Base-by-base conservation (phyloP, 2,888 invertebrate species). In the Bombylius discolor region DNA sequence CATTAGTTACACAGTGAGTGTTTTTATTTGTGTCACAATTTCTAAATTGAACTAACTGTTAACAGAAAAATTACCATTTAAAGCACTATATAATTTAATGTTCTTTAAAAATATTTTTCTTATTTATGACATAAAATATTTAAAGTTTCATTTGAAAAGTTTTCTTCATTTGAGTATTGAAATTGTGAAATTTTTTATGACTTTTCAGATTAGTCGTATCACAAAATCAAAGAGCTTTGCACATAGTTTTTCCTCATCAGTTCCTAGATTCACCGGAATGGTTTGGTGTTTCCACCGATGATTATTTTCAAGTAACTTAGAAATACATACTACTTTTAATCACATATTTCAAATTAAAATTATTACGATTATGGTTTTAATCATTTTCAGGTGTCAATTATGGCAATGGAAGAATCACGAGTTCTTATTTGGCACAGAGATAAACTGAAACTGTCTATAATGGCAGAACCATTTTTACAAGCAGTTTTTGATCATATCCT, bases 261-360 rank as follows among this genome's bases (percentile, higher is more conserved):
- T 90, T 90, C 78, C 81, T 90, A 63, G 90, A 90, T 76, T 89
- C 89, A 61, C 89, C 90, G 52, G 90, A 90, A 77, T 90, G 89
- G 87, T 90, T 90, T 73, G 89, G 89, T 60, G 89, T 89, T 50
- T 87, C 88, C 55, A 88, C 89, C 39, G 88, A 89, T 69, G 89
- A 89, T 70, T 87, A 80, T 71, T 90, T 89, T 74, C 89, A 90
- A 81, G 89, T 87, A 74, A 65, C 23, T 23, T 23, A 23, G 23
- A 23, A 23, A 23, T 23, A 23, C 23, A 23, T 3, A 23, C 23
- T 23, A 23, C 3, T 23, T 23, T 23, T 23, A 23, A 23, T 12
- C 11, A 44, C 44, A 3, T 13, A 44, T 12, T 44, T 44, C 44
- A 13, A 12, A 13, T 13, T 11, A 13, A 12, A 13, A 13, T 11